Conservation (phyloP, 2,797 vertebrate species). For the Rhabdophis nuchalis region DNA sequence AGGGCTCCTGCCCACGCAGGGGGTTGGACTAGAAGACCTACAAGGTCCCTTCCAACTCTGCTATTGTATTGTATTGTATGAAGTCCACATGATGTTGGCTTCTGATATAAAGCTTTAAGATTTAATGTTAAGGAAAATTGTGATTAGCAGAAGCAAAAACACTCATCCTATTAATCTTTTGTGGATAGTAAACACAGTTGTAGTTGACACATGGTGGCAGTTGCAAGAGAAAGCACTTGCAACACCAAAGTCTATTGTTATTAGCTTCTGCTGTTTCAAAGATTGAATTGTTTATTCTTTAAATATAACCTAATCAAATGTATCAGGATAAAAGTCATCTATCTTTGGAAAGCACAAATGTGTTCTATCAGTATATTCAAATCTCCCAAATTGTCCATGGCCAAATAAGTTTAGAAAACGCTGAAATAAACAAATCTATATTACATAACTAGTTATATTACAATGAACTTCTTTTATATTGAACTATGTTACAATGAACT, state of each 20-base stretch:
- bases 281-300: not conserved
- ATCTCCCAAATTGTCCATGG: not conserved
- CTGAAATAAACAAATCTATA: not conserved
- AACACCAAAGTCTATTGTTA: not conserved
- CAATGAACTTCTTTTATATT: not conserved
- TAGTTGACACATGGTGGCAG: not conserved
- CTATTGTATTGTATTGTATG: too few relatives aligned
- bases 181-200: not conserved
- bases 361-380: not conserved
- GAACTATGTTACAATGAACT: not conserved
- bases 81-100: not conserved
- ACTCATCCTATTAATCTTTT: not conserved
- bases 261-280: not conserved
- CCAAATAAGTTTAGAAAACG: not conserved
- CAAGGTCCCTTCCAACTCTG: too few relatives aligned
- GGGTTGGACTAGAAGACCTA: too few relatives aligned
- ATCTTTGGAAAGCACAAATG: not conserved
- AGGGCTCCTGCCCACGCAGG: too few relatives aligned
- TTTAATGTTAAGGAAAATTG: not conserved
- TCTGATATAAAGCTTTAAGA: not conserved
- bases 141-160: not conserved
- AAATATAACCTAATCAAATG: not conserved
- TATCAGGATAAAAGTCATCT: not conserved
- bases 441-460: not conserved
- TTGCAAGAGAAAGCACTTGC: not conserved